phyloP scores from a whole-genome alignment of 2,888 invertebrate genomes.

The Leptinotarsa tumamoca region DNA sequence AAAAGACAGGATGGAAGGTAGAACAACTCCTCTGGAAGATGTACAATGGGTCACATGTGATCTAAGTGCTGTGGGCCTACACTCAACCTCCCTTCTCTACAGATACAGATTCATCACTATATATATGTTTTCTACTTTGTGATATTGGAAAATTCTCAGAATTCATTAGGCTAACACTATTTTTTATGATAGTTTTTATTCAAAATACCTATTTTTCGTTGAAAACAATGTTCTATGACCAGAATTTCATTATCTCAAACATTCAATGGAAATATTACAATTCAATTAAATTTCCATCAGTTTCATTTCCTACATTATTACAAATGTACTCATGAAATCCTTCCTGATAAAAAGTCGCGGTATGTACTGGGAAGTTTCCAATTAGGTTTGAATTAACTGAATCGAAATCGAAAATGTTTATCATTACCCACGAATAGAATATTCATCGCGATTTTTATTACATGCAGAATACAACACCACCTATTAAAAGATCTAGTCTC shows the following conservation, averaged over 20 bases:
- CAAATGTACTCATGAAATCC: not conserved
- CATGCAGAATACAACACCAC: not conserved
- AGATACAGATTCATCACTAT: too few species aligned
- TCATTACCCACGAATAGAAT: not conserved
- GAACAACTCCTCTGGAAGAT: too few species aligned
- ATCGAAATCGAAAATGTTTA: conserved; percentile 11
- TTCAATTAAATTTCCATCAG: not conserved
- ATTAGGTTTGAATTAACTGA: conserved; percentile 14
- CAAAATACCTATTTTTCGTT: too few species aligned
- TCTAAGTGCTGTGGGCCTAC: too few species aligned
- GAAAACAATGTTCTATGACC: too few species aligned
- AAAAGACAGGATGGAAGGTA: too few species aligned
- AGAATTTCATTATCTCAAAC: not conserved
- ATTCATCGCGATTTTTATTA: not conserved
- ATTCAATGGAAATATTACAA: not conserved
- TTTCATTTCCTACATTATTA: not conserved
- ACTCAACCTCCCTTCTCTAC: too few species aligned
- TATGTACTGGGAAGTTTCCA: conserved; percentile 19
- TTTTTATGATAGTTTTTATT: too few species aligned
- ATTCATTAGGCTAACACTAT: too few species aligned
- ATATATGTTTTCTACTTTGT: too few species aligned
- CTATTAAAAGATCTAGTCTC: conserved; percentile 13
- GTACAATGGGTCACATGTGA: too few species aligned
- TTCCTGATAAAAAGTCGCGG: not conserved
- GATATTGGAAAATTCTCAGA: too few species aligned